These are phyloP conservation scores for Erpornis zantholeuca DNA, from an alignment of 2,113 vertebrate species.

Conservation along the genomic window DNA sequence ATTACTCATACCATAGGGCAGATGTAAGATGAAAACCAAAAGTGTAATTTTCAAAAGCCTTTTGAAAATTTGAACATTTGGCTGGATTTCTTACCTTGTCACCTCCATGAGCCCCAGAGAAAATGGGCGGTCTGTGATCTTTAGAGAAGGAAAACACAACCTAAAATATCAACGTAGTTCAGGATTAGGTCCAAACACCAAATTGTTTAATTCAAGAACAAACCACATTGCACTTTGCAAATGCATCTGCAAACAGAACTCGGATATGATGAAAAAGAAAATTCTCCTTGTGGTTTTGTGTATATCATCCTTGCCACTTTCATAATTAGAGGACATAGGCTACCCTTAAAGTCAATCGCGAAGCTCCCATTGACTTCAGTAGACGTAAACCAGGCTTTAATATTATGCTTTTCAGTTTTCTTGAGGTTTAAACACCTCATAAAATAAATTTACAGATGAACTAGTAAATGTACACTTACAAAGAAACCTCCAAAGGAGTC, in stretches of 20 bases:
- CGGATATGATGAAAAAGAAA: slow-evolving; percentile 35
- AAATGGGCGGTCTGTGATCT: background rate
- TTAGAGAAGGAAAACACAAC: background rate
- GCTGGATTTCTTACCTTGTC: background rate
- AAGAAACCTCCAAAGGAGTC: slow-evolving; percentile 56
- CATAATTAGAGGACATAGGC: slow-evolving; percentile 38
- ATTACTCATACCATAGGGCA: background rate
- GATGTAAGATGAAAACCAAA: slow-evolving; percentile 30
- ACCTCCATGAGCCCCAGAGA: background rate
- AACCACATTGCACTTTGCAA: background rate
- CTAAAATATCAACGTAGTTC: background rate
- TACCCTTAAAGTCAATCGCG: slow-evolving; percentile 39
- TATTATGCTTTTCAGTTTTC: slow-evolving; percentile 54
- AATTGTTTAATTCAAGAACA: background rate
- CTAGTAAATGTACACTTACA: slow-evolving; percentile 51
- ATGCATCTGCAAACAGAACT: background rate
- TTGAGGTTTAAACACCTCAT: slow-evolving; percentile 64
- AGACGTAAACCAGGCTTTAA: slow-evolving; percentile 39
- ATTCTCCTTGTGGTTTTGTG: slow-evolving; percentile 26
- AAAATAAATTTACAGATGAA: slow-evolving; percentile 63
- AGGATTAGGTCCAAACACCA: background rate
- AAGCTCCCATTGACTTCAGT: slow-evolving; percentile 24
- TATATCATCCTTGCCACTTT: slow-evolving; percentile 16
- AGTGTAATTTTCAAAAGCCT: background rate
- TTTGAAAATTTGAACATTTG: background rate